These are phyloP conservation scores for Illadopsis cleaveri DNA, from an alignment of 2,113 vertebrate species.

Conservation along the genomic window DNA sequence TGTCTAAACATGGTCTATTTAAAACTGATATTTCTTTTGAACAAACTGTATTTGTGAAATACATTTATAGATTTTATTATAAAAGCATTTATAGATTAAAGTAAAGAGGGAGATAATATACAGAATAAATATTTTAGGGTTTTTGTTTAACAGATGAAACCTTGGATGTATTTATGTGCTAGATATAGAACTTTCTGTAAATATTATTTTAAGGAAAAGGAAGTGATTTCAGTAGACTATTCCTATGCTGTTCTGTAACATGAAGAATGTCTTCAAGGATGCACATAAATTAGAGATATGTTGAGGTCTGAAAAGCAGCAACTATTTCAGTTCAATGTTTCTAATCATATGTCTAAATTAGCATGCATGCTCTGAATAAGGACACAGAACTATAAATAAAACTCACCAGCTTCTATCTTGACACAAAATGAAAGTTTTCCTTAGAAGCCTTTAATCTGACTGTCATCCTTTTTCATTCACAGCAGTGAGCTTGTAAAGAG, in stretches of 20 bases:
- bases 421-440: conserved; percentile 30
- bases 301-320: background rate
- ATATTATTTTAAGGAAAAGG: background rate
- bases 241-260: background rate
- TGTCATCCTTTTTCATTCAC: conserved; percentile 20
- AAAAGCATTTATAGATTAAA: background rate
- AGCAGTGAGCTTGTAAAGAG: conserved; percentile 30
- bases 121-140: background rate
- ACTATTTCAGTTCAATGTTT: background rate
- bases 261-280: background rate
- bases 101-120: background rate
- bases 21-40: background rate
- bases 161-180: background rate
- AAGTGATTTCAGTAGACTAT: background rate
- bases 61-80: background rate
- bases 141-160: background rate
- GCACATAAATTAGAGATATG: background rate
- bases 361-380: background rate
- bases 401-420: conserved; percentile 18
- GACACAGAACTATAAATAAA: conserved; percentile 6
- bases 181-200: background rate
- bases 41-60: background rate
- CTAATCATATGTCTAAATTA: background rate
- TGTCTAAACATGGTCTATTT: background rate
- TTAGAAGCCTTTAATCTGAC: conserved; percentile 31